Base-by-base conservation (phyloP, 2,888 invertebrate species). In the Drosophila vallismaia region DNA sequence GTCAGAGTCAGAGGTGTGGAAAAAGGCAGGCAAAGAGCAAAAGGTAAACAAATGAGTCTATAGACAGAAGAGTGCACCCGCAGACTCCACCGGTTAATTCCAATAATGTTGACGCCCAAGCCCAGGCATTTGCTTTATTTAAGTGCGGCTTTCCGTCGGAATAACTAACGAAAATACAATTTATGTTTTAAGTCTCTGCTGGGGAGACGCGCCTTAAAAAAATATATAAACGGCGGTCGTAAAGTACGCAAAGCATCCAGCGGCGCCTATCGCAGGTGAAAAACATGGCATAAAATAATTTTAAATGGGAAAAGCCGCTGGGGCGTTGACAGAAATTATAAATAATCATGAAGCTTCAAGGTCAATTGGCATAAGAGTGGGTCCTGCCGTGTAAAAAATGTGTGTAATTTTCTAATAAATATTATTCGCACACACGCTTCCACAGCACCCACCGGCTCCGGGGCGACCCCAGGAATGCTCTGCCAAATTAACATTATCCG, bases 111-210 rank as follows among this genome's bases (percentile, higher is more conserved):
- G 50, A 29, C 33, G 33, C 26, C 28, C 56, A 36, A 9, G 31
- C 31, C 57, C 68, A 57, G 59, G 56, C 57, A 58, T 54, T 64
- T 57, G 29, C 19, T 29, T 50, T 26, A 44, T 59, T 46, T 29
- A 28, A n/a, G 45, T 48, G 48, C 31, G 10, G 62, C 45, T 26
- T 36, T 36, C 31, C n/a, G 14, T 4, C 42, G 28, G 14, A 12
- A 49, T 79, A 84, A 81, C 85, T 81, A 74, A 77, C 68, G 66
- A 56, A 81, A 79, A 84, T 75, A 63, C 77, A 84, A 77, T 82
- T 77, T 79, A 77, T 74, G 53, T 60, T n/a, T n/a, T n/a, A 26
- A 60, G 46, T 38, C 58, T 55, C 57, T 36, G 38, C 36, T 44
- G 49, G 45, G 51, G 63, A 60, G 38, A 36, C 60, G 63, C 6